Base-by-base conservation (phyloP, 1,140 invertebrate species). In the Daktulosphaira vitifoliae region DNA sequence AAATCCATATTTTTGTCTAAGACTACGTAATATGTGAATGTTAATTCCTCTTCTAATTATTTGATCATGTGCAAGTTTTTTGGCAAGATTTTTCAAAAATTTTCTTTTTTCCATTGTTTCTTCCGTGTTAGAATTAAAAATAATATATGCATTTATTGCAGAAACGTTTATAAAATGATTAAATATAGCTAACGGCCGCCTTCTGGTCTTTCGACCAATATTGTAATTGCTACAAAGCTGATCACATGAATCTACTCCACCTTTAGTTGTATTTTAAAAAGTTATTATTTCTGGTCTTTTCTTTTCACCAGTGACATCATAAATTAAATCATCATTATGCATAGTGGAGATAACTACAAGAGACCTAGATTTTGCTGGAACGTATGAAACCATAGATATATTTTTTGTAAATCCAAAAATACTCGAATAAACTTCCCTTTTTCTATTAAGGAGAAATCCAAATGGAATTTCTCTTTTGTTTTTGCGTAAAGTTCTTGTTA, bases 161-260 rank as follows among this genome's bases (percentile, higher is more conserved):
- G 49, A 50, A 29, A 50, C 49, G 25, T 50, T 50, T 18, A 50
- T 50, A 50, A 50, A 29, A 50, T 50, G 15, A 29, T 50, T 29
- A 50, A 29, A 50, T 50, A 50, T 26, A 26, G 49, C 49, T 18
- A 72, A 50, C 18, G 73, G 72, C 71, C 72, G 73, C 46, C 71
- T 68, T 51, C 66, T 66, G 13, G 68, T 71, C 67, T 49, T 65
- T 66, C 23, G 16, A 42, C 15, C n/a, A 66, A 23, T 20, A 18
- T 29, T 46, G 50, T 66, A 66, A 38, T 66, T 66, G 46, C 33
- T 49, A 26, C 37, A 52, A 39, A 68, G 37, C 62, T 78, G 70
- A 67, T 79, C 75, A 25, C 78, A 65, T 13, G 68, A 71, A 65
- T 78, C 76, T 2, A 79, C 76, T 39, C 73, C 76, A 38, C 73